Base-by-base conservation (phyloP, 2,113 vertebrate species). In the Tetraodon nigroviridis region DNA sequence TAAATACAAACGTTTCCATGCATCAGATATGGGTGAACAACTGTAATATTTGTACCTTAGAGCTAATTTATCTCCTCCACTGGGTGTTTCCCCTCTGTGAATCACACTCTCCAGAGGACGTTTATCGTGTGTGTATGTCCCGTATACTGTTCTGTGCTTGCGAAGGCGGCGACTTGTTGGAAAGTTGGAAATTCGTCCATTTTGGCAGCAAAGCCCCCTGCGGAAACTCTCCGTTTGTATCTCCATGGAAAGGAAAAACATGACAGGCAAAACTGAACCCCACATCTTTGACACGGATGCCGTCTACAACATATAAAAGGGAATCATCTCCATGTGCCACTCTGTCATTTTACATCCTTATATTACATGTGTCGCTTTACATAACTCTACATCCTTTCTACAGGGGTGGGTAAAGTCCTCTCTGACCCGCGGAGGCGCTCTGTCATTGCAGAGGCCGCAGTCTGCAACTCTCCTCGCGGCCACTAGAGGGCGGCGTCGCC, bases 361-460 rank as follows among this genome's bases (percentile, higher is more conserved):
- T 87, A 75, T 84, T 81, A 86, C 81, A 87, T 69, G 69, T 76
- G 73, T 87, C 60, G 52, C 79, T 90, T 83, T 89, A 87, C 84
- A 87, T 65, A 79, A 82, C 75, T 87, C 82, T 87, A 87, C 72
- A 82, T 74, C 62, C 69, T 81, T 61, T 79, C 82, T 82, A 86
- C 82, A 81, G 83, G 24, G 15, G 52, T 3, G 52, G 79, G 61
- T 41, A 45, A 79, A 83, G 77, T 89, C 92, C 88, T 81, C n/a
- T 48, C 20, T 20, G 57, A 76, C 78, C 76, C 76, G 16, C 17
- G 51, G 55, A 64, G 58, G 49, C 71, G 16, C 69, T 76, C 53
- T 81, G 92, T 98, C 96, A 97, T 90, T 96, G 94, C 75, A 93
- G 90, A 62, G 91, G 80, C 78, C 92, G 89, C 2, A 91, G 89